phyloP scores from a whole-genome alignment of 2,888 invertebrate genomes.

The Iphiclides podalirius region DNA sequence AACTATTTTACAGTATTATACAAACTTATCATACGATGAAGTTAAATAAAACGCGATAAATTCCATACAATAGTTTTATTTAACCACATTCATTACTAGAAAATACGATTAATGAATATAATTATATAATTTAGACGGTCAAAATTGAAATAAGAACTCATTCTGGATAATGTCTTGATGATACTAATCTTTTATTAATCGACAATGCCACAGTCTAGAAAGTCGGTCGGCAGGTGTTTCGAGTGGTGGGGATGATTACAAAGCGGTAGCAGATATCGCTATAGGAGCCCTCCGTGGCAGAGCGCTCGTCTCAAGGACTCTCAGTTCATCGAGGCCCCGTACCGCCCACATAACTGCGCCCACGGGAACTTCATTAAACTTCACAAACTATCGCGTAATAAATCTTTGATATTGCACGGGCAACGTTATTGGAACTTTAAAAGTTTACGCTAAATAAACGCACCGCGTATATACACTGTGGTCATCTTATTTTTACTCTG shows the following conservation, averaged over 20 bases:
- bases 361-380: constrained; percentile 6
- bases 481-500: neutral
- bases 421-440: neutral
- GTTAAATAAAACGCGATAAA: too few relatives aligned
- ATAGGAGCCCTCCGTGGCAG: constrained; percentile 54
- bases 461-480: too few relatives aligned
- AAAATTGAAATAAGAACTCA: too few relatives aligned
- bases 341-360: neutral
- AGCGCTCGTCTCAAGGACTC: constrained; percentile 65
- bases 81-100: too few relatives aligned
- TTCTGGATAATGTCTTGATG: too few relatives aligned
- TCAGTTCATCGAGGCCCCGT: too few relatives aligned
- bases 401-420: neutral
- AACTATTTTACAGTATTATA: too few relatives aligned
- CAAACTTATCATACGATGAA: too few relatives aligned
- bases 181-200: too few relatives aligned
- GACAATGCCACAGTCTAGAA: constrained; percentile 32
- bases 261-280: constrained; percentile 41
- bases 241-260: constrained; percentile 43
- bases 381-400: constrained; percentile 9
- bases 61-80: too few relatives aligned
- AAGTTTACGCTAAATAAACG: neutral
- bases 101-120: too few relatives aligned
- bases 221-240: constrained; percentile 36
- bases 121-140: too few relatives aligned